phyloP scores from a whole-genome alignment of 2,797 vertebrate species.

The Argyrosomus regius region DNA sequence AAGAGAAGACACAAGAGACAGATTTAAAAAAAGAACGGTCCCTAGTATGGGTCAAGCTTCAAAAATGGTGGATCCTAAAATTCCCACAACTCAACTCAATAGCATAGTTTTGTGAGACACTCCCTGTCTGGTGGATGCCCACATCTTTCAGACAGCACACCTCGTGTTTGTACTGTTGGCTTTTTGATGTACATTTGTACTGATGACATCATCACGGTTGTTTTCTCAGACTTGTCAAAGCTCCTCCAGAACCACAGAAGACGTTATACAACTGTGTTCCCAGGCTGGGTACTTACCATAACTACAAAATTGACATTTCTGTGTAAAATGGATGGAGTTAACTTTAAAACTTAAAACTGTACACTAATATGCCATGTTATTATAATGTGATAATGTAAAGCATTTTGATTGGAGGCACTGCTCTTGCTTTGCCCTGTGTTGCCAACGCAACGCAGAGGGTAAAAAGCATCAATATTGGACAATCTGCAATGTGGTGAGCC shows the following conservation, averaged over 20 bases:
- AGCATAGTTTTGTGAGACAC: too few relatives aligned
- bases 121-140: background rate
- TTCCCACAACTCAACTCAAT: background rate
- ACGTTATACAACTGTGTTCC: background rate
- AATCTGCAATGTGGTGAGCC: conserved; percentile 3
- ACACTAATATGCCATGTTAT: background rate
- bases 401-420: background rate
- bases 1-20: background rate
- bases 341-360: background rate
- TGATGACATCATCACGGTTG: background rate
- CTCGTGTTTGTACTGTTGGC: too few relatives aligned
- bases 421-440: background rate
- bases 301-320: conserved; percentile 4
- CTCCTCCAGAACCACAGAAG: background rate
- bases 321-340: background rate
- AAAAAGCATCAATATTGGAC: conserved; percentile 6
- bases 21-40: background rate
- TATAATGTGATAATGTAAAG: background rate
- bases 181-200: background rate
- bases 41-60: too few relatives aligned
- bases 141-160: too few relatives aligned
- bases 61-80: too few relatives aligned
- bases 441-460: background rate
- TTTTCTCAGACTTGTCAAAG: background rate
- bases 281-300: background rate